Conservation (phyloP, 2,113 vertebrate species). For the Ageneiosus marmoratus region DNA sequence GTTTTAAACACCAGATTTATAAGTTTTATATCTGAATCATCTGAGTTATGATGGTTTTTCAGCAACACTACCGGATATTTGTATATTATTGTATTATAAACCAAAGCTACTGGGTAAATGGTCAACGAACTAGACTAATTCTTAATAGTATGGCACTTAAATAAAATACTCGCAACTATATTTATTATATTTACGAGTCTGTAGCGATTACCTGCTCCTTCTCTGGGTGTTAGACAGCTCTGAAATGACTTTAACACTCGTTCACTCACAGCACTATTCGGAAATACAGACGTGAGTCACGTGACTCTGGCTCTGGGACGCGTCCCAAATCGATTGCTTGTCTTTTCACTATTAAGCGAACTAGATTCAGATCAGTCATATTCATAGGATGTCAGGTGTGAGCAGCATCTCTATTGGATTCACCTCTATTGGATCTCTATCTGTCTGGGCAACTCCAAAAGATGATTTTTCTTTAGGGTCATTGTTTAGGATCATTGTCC, state of each 20-base stretch:
- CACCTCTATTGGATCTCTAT: too few relatives aligned
- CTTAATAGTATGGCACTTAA: too few relatives aligned
- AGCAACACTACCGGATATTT: background rate
- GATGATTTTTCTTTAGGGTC: too few relatives aligned
- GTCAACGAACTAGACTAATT: background rate
- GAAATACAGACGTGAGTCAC: background rate
- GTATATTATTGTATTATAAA: background rate
- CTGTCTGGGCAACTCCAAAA: too few relatives aligned
- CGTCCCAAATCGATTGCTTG: constrained; percentile 5
- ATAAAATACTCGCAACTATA: too few relatives aligned
- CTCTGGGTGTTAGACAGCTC: background rate
- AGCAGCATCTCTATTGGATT: too few relatives aligned
- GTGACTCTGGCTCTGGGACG: background rate
- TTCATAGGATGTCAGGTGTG: too few relatives aligned
- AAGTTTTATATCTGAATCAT: too few relatives aligned
- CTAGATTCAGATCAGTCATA: too few relatives aligned
- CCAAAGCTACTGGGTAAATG: background rate
- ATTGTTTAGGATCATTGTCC: too few relatives aligned
- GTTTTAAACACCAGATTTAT: background rate
- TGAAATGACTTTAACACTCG: too few relatives aligned
- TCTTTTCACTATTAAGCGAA: background rate
- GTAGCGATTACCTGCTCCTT: background rate
- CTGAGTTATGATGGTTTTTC: background rate
- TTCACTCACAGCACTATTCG: background rate
- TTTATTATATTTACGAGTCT: background rate